Conservation (phyloP, 2,797 vertebrate species). For the Anolis apletophallus region DNA sequence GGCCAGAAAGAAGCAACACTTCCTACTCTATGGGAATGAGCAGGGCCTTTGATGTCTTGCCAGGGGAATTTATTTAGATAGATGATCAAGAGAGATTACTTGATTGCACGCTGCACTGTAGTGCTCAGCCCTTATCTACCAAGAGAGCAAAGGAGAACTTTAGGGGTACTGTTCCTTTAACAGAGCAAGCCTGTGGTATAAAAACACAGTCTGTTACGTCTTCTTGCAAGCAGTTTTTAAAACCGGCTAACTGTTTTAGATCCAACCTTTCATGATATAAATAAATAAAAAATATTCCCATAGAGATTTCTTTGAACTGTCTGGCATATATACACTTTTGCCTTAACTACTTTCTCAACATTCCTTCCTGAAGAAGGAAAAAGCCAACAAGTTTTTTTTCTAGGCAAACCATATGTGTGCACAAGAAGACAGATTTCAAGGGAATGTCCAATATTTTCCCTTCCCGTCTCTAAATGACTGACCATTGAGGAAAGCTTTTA, state of each 20-base stretch:
- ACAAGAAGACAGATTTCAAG: slow-evolving; percentile 50
- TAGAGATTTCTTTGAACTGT: slow-evolving; percentile 38
- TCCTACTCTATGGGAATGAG: slow-evolving; percentile 49
- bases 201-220: slow-evolving; percentile 25
- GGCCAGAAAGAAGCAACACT: slow-evolving; percentile 61
- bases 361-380: slow-evolving; percentile 52
- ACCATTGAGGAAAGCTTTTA: slow-evolving; percentile 41
- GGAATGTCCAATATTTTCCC: slow-evolving; percentile 54
- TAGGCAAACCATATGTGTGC: slow-evolving; percentile 6
- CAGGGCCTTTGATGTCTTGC: slow-evolving; percentile 38
- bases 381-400: slow-evolving; percentile 13
- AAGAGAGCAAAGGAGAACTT: neutral
- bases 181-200: neutral
- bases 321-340: neutral
- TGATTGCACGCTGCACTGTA: neutral
- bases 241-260: neutral
- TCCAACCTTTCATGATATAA: slow-evolving; percentile 39
- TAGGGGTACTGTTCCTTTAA: slow-evolving; percentile 21
- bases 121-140: neutral
- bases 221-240: slow-evolving; percentile 41
- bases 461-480: slow-evolving; percentile 51
- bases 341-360: neutral
- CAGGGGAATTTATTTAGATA: slow-evolving; percentile 7
- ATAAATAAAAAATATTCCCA: slow-evolving; percentile 43
- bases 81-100: slow-evolving; percentile 6